Evolutionary conservation across 2,797 vertebrate species (phyloP).

Genomic region (Nothura maculosa): DNA sequence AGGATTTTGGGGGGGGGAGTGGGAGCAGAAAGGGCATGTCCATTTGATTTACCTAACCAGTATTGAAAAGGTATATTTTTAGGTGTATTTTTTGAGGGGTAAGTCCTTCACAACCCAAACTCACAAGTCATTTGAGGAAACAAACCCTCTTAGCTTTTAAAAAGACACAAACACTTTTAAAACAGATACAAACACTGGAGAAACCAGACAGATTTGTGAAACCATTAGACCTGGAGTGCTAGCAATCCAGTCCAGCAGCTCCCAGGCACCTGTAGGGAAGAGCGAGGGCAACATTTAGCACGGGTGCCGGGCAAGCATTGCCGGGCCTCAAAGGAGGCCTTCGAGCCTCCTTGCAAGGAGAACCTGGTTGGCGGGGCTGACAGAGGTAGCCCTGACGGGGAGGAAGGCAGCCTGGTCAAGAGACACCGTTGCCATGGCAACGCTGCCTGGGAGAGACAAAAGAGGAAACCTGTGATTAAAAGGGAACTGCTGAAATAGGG

Average conservation of each 20-base stretch:
- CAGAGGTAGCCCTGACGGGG: slow-evolving; percentile 14
- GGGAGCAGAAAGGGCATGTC: not conserved
- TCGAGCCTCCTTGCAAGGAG: not conserved
- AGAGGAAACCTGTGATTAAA: not conserved
- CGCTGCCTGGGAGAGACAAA: slow-evolving; percentile 37
- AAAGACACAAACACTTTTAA: not conserved
- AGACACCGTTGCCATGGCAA: slow-evolving; percentile 58
- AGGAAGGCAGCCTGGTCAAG: slow-evolving; percentile 54
- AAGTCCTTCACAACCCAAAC: not conserved
- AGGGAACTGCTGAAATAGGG: not conserved
- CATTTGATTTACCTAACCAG: not conserved
- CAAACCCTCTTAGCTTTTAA: not conserved
- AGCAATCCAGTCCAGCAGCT: not conserved
- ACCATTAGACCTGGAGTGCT: not conserved
- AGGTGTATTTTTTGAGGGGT: not conserved
- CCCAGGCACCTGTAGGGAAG: not conserved
- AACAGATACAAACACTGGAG: not conserved
- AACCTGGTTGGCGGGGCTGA: not conserved
- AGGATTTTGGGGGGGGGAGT: not conserved
- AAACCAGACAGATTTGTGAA: not conserved
- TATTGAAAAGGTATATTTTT: not conserved
- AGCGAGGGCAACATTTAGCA: fast-evolving
- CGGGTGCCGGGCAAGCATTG: fast-evolving
- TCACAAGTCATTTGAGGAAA: not conserved
- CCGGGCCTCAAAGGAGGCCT: not conserved